Percentiles rank a stretch among this genome's conserved stretches.
phyloP scores from a whole-genome alignment of 2,888 invertebrate species.

The Allacma fusca region DNA sequence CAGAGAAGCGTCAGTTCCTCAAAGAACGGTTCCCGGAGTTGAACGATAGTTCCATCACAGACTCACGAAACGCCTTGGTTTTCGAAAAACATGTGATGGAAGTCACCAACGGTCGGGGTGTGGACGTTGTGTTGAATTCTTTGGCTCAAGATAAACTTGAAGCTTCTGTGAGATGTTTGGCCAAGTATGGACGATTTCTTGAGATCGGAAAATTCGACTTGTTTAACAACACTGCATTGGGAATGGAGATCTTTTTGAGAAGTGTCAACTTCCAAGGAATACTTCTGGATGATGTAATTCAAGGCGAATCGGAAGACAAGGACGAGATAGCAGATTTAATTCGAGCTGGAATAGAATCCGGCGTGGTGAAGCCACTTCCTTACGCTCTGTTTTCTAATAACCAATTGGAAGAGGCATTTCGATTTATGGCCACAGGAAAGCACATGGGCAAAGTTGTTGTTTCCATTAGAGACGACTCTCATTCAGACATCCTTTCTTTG shows the following conservation, averaged over 20 bases:
- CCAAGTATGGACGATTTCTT: conserved; percentile 74
- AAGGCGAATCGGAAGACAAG: conserved; percentile 67
- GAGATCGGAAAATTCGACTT: conserved; percentile 89
- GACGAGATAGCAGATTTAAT: conserved; percentile 69
- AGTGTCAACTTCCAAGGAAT: conserved; percentile 81
- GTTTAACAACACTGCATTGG: conserved; percentile 72
- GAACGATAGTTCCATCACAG: conserved; percentile 76
- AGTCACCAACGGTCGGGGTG: conserved; percentile 67
- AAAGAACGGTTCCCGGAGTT: conserved; percentile 81
- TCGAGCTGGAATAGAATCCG: conserved; percentile 71
- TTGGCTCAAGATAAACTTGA: conserved; percentile 69
- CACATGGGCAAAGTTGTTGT: conserved; percentile 81
- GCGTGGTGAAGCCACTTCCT: conserved; percentile 75
- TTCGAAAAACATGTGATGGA: conserved; percentile 68
- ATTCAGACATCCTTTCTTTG: conserved; percentile 64
- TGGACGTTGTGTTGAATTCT: conserved; percentile 70
- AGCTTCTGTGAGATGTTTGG: conserved; percentile 68
- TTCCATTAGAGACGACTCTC: conserved; percentile 64
- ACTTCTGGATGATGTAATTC: conserved; percentile 76
- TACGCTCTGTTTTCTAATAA: conserved; percentile 72
- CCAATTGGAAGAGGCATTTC: conserved; percentile 77
- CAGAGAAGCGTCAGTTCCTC: conserved; percentile 86
- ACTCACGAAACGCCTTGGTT: conserved; percentile 67
- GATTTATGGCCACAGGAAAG: conserved; percentile 77
- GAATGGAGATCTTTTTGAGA: conserved; percentile 74